Evolutionary conservation across 2,888 invertebrate species (phyloP), one percentile per base, ranked within the genome.

Genomic region (Alloplasta piceator): DNA sequence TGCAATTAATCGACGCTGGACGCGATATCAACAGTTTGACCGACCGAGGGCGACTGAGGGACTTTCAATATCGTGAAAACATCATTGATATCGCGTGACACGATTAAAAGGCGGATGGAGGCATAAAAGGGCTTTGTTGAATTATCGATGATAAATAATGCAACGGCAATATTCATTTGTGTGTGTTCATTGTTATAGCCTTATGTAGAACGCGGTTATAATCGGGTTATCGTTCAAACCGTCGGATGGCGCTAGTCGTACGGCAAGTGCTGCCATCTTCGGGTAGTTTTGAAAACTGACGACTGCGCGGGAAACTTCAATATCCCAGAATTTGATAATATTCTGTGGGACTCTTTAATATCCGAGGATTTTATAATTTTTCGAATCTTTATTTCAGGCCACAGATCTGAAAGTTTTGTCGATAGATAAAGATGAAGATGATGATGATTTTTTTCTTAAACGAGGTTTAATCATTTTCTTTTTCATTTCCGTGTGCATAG

Each of bases 191-290:
- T 38, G 10, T 38, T 9, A 58, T n/a, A n/a, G n/a, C n/a, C n/a
- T 4, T 58, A 38, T 10, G 5, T 26, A 36, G 36, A 56, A 36
- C 56, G 36, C 9, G 36, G n/a, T 56, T 56, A 10, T 12, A 6
- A 26, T 10, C 10, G n/a, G 58, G 26, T 58, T 10, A n/a, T 1
- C 5, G n/a, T 36, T n/a, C 58, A 38, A 38, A 14, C 12, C n/a
- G 10, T 26, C 41, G 36, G 75, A 9, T 67, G 60, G 60, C 52
- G 75, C 56, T 14, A 64, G 56, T 41, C 9, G 43, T 26, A n/a
- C 7, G 48, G 14, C 4, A 16, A 0, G 60, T 66, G 66, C 48
- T 43, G 67, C 67, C 58, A 50, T 43, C 67, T 60, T 9, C 5
- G 16, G 60, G 10, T 9, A 26, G n/a, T 14, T 10, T 9, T 50